phyloP scores from a whole-genome alignment of 2,888 invertebrate genomes.

The Lithophane leautieri region DNA sequence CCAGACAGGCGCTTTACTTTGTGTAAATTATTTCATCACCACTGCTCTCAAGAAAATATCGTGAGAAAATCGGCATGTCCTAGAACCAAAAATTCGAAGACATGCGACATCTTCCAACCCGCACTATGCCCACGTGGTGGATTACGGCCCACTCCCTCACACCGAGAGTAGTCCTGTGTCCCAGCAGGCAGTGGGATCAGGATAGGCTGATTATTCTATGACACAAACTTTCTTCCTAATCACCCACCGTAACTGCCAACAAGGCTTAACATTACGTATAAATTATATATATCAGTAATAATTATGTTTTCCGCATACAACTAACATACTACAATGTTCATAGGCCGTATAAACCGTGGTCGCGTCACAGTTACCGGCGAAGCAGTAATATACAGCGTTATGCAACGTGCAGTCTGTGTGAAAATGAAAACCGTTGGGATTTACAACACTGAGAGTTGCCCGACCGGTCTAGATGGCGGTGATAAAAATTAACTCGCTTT shows the following conservation, averaged over 20 bases:
- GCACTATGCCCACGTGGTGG: too few species aligned
- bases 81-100: too few species aligned
- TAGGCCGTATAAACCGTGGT: slow-evolving; percentile 46
- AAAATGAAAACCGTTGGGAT: slow-evolving; percentile 65
- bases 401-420: slow-evolving; percentile 61
- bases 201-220: too few species aligned
- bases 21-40: too few species aligned
- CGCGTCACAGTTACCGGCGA: slow-evolving; percentile 43
- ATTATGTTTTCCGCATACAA: slow-evolving; percentile 25
- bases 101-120: too few species aligned
- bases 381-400: slow-evolving; percentile 52
- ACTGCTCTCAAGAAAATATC: too few species aligned
- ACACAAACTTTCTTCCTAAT: slow-evolving; percentile 37
- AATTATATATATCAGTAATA: slow-evolving; percentile 26
- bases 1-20: too few species aligned
- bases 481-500: slow-evolving; percentile 53
- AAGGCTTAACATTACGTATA: slow-evolving; percentile 27
- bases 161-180: too few species aligned
- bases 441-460: slow-evolving; percentile 55
- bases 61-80: too few species aligned
- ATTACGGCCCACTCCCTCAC: too few species aligned
- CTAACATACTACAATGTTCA: slow-evolving; percentile 43
- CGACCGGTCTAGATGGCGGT: slow-evolving; percentile 57
- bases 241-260: slow-evolving; percentile 20
- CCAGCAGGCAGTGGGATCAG: too few species aligned